These are phyloP conservation scores for Epizoanthus scotinus DNA, from an alignment of 92 coral and sea anemone genomes.

Conservation along the genomic window DNA sequence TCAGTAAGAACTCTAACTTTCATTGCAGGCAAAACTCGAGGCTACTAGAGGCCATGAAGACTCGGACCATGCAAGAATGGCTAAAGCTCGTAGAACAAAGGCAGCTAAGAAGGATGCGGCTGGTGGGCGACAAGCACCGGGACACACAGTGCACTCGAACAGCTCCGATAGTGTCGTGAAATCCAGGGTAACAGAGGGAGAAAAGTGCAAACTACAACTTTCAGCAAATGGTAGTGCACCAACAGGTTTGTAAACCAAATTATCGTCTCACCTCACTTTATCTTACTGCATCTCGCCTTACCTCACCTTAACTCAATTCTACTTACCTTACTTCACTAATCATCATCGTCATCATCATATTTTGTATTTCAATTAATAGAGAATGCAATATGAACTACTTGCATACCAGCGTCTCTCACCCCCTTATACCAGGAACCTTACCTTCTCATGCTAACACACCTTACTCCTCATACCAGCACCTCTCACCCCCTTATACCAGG, in stretches of 20 bases:
- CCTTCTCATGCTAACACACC: too few species aligned
- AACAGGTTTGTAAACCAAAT: background rate
- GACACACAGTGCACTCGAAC: background rate
- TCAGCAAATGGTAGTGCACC: too few species aligned
- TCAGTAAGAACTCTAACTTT: background rate
- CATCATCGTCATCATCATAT: too few species aligned
- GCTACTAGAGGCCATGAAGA: conserved; percentile 75
- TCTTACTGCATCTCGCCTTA: background rate
- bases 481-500: too few species aligned
- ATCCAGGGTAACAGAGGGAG: background rate
- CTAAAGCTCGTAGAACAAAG: conserved; percentile 47
- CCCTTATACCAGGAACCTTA: too few species aligned
- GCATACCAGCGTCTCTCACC: too few species aligned
- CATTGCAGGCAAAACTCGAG: conserved; percentile 80
- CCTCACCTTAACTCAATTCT: background rate
- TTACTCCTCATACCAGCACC: too few species aligned
- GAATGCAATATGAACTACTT: too few species aligned
- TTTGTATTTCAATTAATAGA: too few species aligned
- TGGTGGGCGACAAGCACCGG: conserved; percentile 26
- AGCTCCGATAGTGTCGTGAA: background rate
- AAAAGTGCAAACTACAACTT: background rate
- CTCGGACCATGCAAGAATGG: conserved; percentile 75
- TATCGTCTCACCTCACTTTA: background rate
- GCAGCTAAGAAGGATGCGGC: conserved; percentile 18
- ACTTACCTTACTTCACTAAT: background rate